Evolutionary conservation across 2,113 vertebrate genomes (phyloP).

Genomic region (Python bivittatus): DNA sequence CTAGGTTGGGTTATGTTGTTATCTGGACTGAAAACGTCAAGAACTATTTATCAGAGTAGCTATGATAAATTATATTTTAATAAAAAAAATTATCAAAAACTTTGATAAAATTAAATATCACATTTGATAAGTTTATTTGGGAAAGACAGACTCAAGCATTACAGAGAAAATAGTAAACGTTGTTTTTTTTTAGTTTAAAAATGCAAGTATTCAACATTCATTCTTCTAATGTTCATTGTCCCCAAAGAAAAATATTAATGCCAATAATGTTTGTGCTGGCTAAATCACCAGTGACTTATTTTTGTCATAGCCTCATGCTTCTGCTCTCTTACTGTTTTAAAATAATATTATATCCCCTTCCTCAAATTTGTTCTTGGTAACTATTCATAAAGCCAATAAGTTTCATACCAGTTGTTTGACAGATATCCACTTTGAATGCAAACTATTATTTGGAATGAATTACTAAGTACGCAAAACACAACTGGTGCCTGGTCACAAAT

Average conservation of each 20-base stretch:
- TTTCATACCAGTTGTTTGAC: background rate
- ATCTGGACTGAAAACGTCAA: background rate
- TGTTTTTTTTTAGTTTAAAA: background rate
- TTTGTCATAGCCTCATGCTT: conserved; percentile 20
- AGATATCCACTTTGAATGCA: conserved; percentile 48
- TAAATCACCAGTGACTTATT: conserved; percentile 16
- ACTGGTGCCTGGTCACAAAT: background rate
- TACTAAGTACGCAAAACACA: conserved; percentile 17
- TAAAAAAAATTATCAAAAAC: conserved; percentile 6
- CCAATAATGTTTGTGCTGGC: conserved; percentile 15
- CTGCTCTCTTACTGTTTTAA: conserved; percentile 27
- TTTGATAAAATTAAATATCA: conserved; percentile 6
- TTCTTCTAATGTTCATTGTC: conserved; percentile 14
- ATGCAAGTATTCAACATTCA: background rate
- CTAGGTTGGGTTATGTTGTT: no score
- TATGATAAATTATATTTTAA: no score
- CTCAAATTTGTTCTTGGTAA: conserved; percentile 24
- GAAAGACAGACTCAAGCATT: conserved; percentile 12
- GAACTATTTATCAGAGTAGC: conserved; percentile 33
- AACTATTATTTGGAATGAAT: conserved; percentile 54
- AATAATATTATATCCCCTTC: conserved; percentile 16
- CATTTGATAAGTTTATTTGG: background rate
- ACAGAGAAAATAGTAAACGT: background rate
- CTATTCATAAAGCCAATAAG: conserved; percentile 58
- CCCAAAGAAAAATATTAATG: conserved; percentile 3